Evolutionary conservation across 2,113 vertebrate genomes (phyloP).

Genomic region (Dicrurus megarhynchus): DNA sequence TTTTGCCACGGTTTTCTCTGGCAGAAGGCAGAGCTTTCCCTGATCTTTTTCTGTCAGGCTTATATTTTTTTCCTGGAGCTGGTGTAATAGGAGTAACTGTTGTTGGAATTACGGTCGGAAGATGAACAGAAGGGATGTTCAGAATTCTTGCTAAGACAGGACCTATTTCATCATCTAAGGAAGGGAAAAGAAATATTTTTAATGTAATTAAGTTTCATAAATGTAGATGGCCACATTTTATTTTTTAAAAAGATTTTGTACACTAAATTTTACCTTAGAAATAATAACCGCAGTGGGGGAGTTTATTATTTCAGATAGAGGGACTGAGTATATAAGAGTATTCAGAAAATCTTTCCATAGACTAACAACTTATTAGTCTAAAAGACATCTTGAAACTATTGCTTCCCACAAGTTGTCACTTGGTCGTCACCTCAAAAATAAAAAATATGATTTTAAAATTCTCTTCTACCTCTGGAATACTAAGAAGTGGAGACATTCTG

Average conservation of each 20-base stretch:
- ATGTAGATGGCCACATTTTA: neutral
- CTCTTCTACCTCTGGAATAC: neutral
- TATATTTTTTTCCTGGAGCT: slow-evolving; percentile 48
- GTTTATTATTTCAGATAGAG: neutral
- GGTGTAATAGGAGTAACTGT: neutral
- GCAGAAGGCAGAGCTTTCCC: slow-evolving; percentile 7
- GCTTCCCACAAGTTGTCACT: neutral
- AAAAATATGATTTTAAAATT: neutral
- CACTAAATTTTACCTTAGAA: neutral
- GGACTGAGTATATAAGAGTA: neutral
- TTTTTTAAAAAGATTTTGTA: neutral
- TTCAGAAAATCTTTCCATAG: neutral
- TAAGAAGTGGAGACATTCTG: neutral
- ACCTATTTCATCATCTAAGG: slow-evolving; percentile 56
- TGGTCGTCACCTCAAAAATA: neutral
- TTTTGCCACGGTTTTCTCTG: neutral
- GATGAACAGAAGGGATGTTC: slow-evolving; percentile 63
- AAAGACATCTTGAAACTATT: neutral
- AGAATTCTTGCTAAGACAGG: slow-evolving; percentile 62
- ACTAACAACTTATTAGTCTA: neutral
- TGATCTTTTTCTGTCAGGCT: slow-evolving; percentile 49
- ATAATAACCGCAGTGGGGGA: neutral
- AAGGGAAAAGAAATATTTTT: neutral
- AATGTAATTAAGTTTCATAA: neutral
- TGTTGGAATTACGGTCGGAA: neutral